Conservation (phyloP, 2,888 invertebrate species). For the Rotaria sp. region DNA sequence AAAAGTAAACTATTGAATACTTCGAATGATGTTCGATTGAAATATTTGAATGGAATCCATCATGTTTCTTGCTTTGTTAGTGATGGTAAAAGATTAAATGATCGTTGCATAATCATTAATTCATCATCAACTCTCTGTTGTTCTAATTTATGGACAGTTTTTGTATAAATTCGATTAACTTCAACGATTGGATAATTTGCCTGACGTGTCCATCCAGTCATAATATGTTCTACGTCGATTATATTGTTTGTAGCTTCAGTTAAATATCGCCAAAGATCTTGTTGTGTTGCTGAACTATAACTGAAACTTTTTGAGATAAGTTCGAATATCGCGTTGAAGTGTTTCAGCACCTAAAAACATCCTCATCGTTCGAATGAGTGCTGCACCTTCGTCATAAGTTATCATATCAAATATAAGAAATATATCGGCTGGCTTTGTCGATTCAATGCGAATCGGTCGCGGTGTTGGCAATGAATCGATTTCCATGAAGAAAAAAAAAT, state of each 20-base stretch:
- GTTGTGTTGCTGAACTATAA: constrained; percentile 78
- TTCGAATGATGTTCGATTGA: background rate
- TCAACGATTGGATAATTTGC: too few species aligned
- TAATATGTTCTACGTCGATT: constrained; percentile 65
- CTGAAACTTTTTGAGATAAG: background rate
- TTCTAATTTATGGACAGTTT: too few species aligned
- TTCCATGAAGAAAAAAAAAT: constrained; percentile 26
- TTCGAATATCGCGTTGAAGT: constrained; percentile 34
- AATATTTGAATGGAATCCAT: constrained; percentile 3
- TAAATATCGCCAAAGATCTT: constrained; percentile 82
- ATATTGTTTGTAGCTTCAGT: constrained; percentile 81
- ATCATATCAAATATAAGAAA: too few species aligned
- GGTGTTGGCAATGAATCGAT: constrained; percentile 30
- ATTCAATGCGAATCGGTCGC: constrained; percentile 33
- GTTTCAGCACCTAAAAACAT: constrained; percentile 79
- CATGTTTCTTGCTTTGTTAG: background rate
- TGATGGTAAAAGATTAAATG: background rate
- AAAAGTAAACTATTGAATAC: too few species aligned
- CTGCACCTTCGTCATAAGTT: constrained; percentile 89
- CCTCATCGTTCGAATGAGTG: constrained; percentile 86
- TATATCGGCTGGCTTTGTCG: too few species aligned
- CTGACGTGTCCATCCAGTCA: constrained; percentile 37
- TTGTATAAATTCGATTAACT: too few species aligned
- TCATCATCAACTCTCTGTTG: too few species aligned
- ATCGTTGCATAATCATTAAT: background rate